Evolutionary conservation across 2,113 vertebrate genomes (phyloP).

Genomic region (Brachypodius melanocephalos): DNA sequence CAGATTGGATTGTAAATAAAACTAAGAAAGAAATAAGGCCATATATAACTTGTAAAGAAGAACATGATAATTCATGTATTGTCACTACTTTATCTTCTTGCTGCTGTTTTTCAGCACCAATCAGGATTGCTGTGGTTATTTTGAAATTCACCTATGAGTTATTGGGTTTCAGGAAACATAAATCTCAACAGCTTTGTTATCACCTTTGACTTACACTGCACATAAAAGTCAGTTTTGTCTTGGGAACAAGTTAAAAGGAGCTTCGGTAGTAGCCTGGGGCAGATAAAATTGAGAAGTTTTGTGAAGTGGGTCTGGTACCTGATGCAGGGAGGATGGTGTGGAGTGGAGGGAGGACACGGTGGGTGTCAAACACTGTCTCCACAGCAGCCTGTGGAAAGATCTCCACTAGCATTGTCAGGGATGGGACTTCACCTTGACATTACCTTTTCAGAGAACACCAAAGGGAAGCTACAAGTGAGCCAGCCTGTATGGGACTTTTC

Average conservation of each 20-base stretch:
- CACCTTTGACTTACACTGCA: background rate
- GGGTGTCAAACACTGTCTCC: background rate
- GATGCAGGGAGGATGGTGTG: background rate
- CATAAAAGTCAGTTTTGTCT: background rate
- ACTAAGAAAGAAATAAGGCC: background rate
- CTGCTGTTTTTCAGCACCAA: background rate
- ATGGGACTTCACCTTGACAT: fast-evolving
- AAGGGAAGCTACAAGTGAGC: background rate
- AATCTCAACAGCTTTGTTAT: background rate
- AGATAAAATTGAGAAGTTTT: background rate
- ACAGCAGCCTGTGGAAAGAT: background rate
- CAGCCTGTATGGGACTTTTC: background rate
- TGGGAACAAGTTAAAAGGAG: background rate
- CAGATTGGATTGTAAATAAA: constrained; percentile 9
- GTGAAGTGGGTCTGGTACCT: background rate
- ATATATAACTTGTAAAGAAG: background rate
- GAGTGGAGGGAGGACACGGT: background rate
- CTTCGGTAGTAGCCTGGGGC: background rate
- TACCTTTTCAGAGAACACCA: background rate
- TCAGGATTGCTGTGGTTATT: constrained; percentile 11
- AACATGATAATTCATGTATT: background rate
- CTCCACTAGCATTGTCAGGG: fast-evolving
- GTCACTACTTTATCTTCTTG: background rate
- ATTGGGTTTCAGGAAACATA: background rate
- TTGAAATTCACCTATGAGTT: background rate